These are phyloP conservation scores for Lasioglossum zephyrum DNA, from an alignment of 2,888 invertebrate genomes.

Conservation along the genomic window DNA sequence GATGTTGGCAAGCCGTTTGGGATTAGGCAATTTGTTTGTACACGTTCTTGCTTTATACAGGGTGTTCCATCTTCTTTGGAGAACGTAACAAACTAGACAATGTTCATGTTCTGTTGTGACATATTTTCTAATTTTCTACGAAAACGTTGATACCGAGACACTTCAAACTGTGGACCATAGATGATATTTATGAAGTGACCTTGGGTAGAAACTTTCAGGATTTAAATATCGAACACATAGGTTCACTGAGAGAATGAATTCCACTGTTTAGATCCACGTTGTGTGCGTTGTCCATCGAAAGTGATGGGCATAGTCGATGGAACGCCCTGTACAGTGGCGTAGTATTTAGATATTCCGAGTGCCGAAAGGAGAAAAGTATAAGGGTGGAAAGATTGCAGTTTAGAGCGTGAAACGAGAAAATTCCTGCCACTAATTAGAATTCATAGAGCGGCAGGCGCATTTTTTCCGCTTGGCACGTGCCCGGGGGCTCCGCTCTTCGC, in stretches of 20 bases:
- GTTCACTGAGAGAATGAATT: no score
- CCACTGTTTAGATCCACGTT: not conserved
- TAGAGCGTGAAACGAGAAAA: constrained; percentile 23
- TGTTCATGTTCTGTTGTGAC: no score
- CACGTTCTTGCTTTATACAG: not conserved
- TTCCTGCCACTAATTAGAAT: constrained; percentile 47
- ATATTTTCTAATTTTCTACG: no score
- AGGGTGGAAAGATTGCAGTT: constrained; percentile 1
- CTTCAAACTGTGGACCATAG: no score
- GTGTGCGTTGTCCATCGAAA: not conserved
- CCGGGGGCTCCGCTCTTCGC: not conserved
- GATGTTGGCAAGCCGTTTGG: not conserved
- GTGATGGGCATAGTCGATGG: not conserved
- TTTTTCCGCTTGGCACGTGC: constrained; percentile 47
- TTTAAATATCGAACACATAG: no score
- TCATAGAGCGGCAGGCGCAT: not conserved
- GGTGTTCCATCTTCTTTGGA: not conserved
- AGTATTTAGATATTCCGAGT: not conserved
- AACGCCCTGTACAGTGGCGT: not conserved
- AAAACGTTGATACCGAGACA: no score
- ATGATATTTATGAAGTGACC: no score
- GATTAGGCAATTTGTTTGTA: not conserved
- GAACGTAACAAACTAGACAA: no score
- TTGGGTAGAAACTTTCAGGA: no score
- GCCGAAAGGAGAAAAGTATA: not conserved